phyloP scores from a whole-genome alignment of 2,113 vertebrate species.

The Thunnus thynnus region DNA sequence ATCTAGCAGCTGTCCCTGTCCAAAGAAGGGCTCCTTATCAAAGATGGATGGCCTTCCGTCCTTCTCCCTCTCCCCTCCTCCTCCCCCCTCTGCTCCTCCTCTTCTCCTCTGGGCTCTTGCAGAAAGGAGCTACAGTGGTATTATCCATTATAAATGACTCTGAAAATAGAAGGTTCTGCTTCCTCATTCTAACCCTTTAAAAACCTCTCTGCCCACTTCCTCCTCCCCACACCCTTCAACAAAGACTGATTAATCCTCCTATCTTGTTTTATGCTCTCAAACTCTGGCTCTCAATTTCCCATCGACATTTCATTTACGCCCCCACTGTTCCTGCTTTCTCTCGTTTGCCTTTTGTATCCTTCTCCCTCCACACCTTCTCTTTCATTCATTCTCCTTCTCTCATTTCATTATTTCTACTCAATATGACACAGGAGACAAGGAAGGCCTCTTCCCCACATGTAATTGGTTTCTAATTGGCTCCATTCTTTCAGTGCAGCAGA shows the following conservation, averaged over 20 bases:
- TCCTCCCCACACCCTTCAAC: constrained; percentile 48
- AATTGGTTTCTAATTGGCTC: constrained; percentile 78
- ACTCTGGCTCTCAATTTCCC: constrained; percentile 59
- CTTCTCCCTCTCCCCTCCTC: constrained; percentile 36
- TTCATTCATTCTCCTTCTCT: constrained; percentile 35
- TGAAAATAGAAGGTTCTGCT: constrained; percentile 84
- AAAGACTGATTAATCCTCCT: constrained; percentile 66
- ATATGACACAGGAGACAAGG: constrained; percentile 60
- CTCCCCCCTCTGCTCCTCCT: constrained; percentile 38
- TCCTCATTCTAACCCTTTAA: constrained; percentile 82
- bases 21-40: constrained; percentile 83
- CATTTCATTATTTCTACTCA: constrained; percentile 52
- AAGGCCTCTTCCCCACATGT: constrained; percentile 48
- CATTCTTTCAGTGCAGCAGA: constrained; percentile 38
- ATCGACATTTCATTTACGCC: constrained; percentile 68
- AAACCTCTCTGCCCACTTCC: constrained; percentile 56
- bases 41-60: constrained; percentile 81
- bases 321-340: constrained; percentile 31
- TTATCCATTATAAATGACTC: constrained; percentile 86
- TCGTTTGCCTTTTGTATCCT: constrained; percentile 54
- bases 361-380: constrained; percentile 57
- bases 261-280: constrained; percentile 57
- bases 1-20: constrained; percentile 83
- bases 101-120: constrained; percentile 66
- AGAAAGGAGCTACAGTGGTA: constrained; percentile 76